Evolutionary conservation across 2,888 invertebrate genomes (phyloP).

Genomic region (Agrochola litura): DNA sequence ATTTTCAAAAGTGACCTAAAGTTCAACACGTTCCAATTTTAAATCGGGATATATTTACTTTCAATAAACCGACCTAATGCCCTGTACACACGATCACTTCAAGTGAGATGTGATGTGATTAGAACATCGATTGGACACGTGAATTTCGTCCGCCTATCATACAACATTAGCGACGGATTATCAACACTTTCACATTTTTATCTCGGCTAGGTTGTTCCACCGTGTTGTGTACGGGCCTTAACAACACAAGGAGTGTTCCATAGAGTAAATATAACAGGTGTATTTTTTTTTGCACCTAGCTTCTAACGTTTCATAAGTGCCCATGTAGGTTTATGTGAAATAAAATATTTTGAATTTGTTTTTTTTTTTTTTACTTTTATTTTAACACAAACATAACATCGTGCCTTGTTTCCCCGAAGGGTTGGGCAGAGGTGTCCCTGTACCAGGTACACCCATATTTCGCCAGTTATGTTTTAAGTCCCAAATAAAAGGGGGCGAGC

Average conservation of each 20-base stretch:
- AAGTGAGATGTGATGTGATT: conserved; percentile 71
- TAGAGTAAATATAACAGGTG: too few species aligned
- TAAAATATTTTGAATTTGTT: too few species aligned
- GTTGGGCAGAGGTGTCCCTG: too few species aligned
- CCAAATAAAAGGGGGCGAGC: too few species aligned
- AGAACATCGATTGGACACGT: conserved; percentile 73
- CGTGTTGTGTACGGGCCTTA: conserved; percentile 35
- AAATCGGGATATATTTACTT: conserved; percentile 42
- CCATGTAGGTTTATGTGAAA: too few species aligned
- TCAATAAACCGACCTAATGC: conserved; percentile 54
- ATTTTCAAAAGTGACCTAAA: conserved; percentile 32
- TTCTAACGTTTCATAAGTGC: too few species aligned
- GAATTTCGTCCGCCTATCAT: conserved; percentile 72
- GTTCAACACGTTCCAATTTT: conserved; percentile 39
- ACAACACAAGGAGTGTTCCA: conserved; percentile 1
- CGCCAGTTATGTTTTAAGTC: too few species aligned
- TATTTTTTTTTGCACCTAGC: too few species aligned
- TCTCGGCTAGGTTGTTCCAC: conserved; percentile 41
- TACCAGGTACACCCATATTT: too few species aligned
- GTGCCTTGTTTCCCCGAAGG: too few species aligned
- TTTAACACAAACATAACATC: too few species aligned
- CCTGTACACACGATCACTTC: conserved; percentile 38
- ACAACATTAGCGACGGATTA: conserved; percentile 70
- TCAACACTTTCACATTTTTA: conserved; percentile 76
- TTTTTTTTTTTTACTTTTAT: too few species aligned